Base-by-base conservation (phyloP, 2,888 invertebrate species). In the Nowickia ferox region DNA sequence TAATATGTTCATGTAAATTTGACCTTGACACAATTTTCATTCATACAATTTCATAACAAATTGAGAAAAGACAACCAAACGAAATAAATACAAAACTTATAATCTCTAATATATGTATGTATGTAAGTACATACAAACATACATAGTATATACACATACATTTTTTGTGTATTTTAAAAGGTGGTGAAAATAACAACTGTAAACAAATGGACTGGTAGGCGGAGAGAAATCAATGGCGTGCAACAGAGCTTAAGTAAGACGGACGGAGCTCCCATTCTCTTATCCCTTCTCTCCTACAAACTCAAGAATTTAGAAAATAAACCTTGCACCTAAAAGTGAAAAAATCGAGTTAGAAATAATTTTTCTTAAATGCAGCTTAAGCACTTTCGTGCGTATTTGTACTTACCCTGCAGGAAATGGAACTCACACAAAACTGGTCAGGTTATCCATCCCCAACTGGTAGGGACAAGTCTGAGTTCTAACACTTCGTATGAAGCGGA, bases 1-100 rank as follows among this genome's bases (percentile, higher is more conserved):
- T 77, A 82, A 76, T 75, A 84, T 90, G 90, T 87, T 89, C 89
- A 91, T 90, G 90, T 89, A 90, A 90, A 91, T 90, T 89, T 88
- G 91, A 91, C 91, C 91, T 90, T 90, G 90, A 91, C 90, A 86
- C 76, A 75, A 75, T 82, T 85, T 86, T 76, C 17, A 72, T 61
- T 76, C 17, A 72, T 55, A 84, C 44, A 83, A 71, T 83, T 71
- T 71, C 75, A 85, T 53, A 85, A 83, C 68, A 46, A 63, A 61
- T 55, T 81, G 55, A 77, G 68, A 78, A 76, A 72, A 77, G 13
- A 76, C 63, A 77, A 51, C 65, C 3, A 40, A 68, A 22, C 13
- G 9, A 65, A 30, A 10, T 66, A 51, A 74, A 74, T n/a, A 77
- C 51, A 51, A 19, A 74, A 72, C 44, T 61, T 44, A 15, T 51